Evolutionary conservation across 2,797 vertebrate genomes (phyloP), one percentile per base, ranked within the genome.

Genomic region (Lerista edwardsae): DNA sequence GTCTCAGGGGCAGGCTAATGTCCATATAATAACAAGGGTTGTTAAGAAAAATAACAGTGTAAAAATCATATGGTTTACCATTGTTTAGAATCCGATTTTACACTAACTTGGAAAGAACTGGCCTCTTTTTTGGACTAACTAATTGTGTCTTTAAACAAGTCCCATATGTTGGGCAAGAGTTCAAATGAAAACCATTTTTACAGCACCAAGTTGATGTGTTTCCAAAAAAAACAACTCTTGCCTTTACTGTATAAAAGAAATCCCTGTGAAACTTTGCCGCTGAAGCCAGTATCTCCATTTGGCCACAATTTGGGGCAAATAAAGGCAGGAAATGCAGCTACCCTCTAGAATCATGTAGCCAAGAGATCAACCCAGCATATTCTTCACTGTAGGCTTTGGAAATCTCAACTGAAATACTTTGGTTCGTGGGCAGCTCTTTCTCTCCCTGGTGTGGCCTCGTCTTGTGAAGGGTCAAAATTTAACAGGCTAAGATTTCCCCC

Each of bases 151-250:
- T 91, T 88, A 87, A 93, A 90, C 83, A 86, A 86, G 72, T 78
- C 72, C 87, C 88, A 81, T 55, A 59, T 77, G 89, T 87, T 85
- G 79, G 87, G 91, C 92, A 85, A 77, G 84, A 90, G 85, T 88
- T 93, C 88, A 85, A 55, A 75, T 87, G 72, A n/a, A 15, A 74
- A 76, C 87, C 61, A 0, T 34, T 79, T 36, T 51, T 75, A 77
- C 85, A 47, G 79, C 36, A 80, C 86, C 41, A 57, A 71, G 88
- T 76, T 84, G 78, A 59, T 91, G 89, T 90, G 91, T 47, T 64
- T 69, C 64, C 31, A 61, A 25, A 39, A 3, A 55, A 55, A 55
- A 55, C 14, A 55, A 55, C 51, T 15, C 65, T 61, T 51, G 73
- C 1, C 79, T 82, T 86, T 47, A 68, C 79, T 74, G 0, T n/a